A percentile compares a stretch with the other conserved stretches of the same genome.
These are phyloP conservation scores for Synanceia verrucosa DNA, from an alignment of 2,797 vertebrate species.

Conservation along the genomic window DNA sequence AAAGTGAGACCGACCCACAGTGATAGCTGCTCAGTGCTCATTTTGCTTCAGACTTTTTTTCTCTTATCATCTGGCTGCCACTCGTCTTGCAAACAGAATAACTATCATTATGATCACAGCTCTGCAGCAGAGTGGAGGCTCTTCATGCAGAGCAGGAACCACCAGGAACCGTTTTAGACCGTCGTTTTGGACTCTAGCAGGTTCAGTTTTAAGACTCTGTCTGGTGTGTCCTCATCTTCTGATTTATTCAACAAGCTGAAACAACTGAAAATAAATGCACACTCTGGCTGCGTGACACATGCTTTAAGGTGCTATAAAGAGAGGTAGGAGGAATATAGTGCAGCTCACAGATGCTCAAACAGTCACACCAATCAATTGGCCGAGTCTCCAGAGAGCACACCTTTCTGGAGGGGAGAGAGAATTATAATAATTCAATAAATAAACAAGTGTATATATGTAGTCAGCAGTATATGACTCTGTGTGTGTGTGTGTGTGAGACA, in stretches of 20 bases:
- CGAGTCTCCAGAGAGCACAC: slow-evolving; percentile 55
- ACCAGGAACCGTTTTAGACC: not conserved
- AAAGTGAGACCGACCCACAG: not conserved
- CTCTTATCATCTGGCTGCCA: not conserved
- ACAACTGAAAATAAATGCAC: slow-evolving; percentile 54
- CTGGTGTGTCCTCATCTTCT: slow-evolving; percentile 28
- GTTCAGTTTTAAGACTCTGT: too few species aligned
- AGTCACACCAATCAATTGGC: slow-evolving; percentile 60
- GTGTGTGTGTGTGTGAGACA: slow-evolving; percentile 27
- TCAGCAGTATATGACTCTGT: slow-evolving; percentile 70
- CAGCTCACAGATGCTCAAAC: slow-evolving; percentile 58
- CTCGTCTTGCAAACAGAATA: not conserved
- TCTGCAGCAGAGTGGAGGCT: not conserved
- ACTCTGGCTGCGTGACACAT: slow-evolving; percentile 56
- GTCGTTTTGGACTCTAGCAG: slow-evolving; percentile 35
- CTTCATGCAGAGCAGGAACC: not conserved
- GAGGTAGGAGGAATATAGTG: slow-evolving; percentile 48
- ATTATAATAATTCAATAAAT: slow-evolving; percentile 80
- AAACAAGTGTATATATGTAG: slow-evolving; percentile 74
- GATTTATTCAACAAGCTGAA: slow-evolving; percentile 52
- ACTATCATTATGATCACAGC: not conserved
- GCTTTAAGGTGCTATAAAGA: slow-evolving; percentile 58
- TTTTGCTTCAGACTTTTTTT: not conserved
- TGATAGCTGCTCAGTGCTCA: not conserved
- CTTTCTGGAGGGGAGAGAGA: slow-evolving; percentile 29